Evolutionary conservation across 2,113 vertebrate genomes (phyloP), one percentile per base, ranked within the genome.

Genomic region (Colaptes auratus): DNA sequence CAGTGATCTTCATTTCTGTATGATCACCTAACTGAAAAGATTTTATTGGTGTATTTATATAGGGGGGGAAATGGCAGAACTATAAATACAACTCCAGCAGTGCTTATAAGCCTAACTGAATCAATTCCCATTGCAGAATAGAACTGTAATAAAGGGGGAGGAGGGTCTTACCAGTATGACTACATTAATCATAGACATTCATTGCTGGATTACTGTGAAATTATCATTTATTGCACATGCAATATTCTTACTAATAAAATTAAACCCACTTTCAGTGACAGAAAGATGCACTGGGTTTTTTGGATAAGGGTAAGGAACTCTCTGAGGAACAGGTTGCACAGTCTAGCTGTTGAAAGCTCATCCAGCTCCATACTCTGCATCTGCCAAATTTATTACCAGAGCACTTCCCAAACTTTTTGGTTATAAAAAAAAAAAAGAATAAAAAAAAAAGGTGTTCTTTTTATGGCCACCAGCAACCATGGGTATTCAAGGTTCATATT

Each of bases 401-500:
- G 50, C 36, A 71, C 33, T 48, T 66, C 25, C 28, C 67, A 56
- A 50, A 67, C 55, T 71, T 59, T 17, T 67, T 61, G 15, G 24
- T 44, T 93, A 30, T 67, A 80, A 39, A 39, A n/a, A 39, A 39
- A 39, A 10, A 10, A 39, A 39, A 10, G 12, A 10, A 11, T 11
- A 95, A 93, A 50, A 95, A 91, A 79, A 92, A 71, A 76, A 44
- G 15, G 46, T 58, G 39, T 79, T 72, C 36, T 71, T 66, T 63
- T 65, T 58, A 50, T 46, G 50, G 73, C 48, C 65, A 89, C 44
- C 30, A 71, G 12, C n/a, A 52, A 33, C 24, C 19, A 16, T 67
- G 53, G 66, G 27, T 76, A 39, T 39, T 39, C 39, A 39, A 39
- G 39, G 39, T 39, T 92, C 19, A 0, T 55, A 33, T 89, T 93